These are phyloP conservation scores for Platichthys flesus DNA, from an alignment of 2,113 vertebrate species.

Conservation along the genomic window DNA sequence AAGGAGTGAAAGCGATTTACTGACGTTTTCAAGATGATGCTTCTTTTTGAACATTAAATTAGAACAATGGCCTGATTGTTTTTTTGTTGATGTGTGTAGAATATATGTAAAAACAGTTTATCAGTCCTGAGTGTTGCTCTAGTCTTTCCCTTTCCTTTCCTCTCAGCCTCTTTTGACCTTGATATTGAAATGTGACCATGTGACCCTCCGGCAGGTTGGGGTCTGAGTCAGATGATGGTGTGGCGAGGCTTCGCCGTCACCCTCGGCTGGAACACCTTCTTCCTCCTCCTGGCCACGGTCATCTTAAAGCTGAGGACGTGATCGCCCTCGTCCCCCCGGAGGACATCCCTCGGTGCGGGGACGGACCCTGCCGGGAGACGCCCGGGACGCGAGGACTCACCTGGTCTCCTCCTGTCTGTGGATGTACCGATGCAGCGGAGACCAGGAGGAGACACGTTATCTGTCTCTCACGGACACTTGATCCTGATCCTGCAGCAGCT, in stretches of 20 bases:
- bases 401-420: conserved; percentile 29
- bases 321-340: not conserved
- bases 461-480: conserved; percentile 8
- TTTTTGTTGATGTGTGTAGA: no score
- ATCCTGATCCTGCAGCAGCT: conserved; percentile 37
- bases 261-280: conserved; percentile 85
- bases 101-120: no score
- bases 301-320: conserved; percentile 84
- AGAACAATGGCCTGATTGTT: no score
- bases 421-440: not conserved
- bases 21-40: no score
- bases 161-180: no score
- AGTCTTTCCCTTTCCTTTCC: no score
- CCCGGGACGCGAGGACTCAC: not conserved
- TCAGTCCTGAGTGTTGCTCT: no score
- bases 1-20: no score
- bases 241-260: conserved; percentile 84
- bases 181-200: not conserved
- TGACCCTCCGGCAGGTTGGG: conserved; percentile 78
- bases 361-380: not conserved
- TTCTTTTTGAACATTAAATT: no score
- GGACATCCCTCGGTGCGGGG: not conserved
- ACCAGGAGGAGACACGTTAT: not conserved
- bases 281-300: conserved; percentile 82
- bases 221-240: conserved; percentile 81